Evolutionary conservation across 2,888 invertebrate genomes (phyloP), one percentile per base, ranked within the genome.

Genomic region (Phania funesta): DNA sequence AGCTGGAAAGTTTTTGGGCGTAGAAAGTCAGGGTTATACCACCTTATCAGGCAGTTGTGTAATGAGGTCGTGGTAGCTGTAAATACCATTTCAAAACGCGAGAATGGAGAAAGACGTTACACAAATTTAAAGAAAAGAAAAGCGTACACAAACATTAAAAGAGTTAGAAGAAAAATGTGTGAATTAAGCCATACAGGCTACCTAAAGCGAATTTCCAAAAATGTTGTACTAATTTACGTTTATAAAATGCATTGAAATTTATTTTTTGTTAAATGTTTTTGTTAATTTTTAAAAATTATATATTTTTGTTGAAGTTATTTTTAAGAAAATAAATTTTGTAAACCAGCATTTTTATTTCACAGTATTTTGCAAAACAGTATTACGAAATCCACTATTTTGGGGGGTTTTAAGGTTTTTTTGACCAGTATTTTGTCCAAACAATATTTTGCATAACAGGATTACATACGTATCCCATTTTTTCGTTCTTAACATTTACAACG

Each of bases 11-110:
- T 20, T 9, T 16, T 58, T 18, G 35, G n/a, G 32, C 20, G 16
- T 29, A 58, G 35, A 26, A 26, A 35, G n/a, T 32, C 58, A 32
- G 58, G 58, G 11, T 29, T 58, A 58, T 38, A 32, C 22, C 32
- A 35, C 32, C 20, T 58, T 20, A 58, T 58, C 20, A 32, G 38
- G 35, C 35, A 44, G 44, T 16, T 44, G 44, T n/a, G 44, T 44
- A 44, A 44, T 44, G 41, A 41, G 41, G 41, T 41, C n/a, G 41
- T 41, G 41, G 41, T 41, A 41, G 41, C 41, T 41, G 41, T 41
- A 41, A 41, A 41, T 41, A 41, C 13, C 41, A 8, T 41, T 41
- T 41, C 41, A 41, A 41, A 41, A 41, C 41, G 41, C 41, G 41
- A 11, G 41, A 26, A 26, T 41, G 41, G 41, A 41, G 41, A 41